phyloP scores from a whole-genome alignment of 2,113 vertebrate species.

The Eurystomus gularis region DNA sequence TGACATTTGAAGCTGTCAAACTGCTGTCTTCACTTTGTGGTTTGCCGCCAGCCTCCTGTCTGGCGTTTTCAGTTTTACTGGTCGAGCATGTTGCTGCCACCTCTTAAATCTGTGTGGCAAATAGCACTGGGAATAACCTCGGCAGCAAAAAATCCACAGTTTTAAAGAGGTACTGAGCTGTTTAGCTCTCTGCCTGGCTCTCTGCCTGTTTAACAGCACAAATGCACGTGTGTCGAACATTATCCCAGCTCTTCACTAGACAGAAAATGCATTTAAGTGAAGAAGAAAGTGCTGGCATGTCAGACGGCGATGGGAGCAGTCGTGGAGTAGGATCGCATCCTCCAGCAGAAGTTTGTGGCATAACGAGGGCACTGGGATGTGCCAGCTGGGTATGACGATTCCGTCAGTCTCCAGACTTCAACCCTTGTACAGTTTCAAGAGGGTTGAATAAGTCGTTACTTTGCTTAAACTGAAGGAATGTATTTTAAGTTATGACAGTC shows the following conservation, averaged over 20 bases:
- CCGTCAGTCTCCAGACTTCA: not conserved
- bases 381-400: accelerated
- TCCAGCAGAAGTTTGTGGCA: accelerated
- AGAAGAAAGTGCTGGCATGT: not conserved
- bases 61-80: not conserved
- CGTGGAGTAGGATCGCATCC: accelerated
- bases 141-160: not conserved
- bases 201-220: not conserved
- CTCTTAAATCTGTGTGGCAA: not conserved
- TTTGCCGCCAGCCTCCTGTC: not conserved
- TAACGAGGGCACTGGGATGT: not conserved
- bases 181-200: not conserved
- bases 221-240: not conserved
- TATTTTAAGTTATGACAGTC: accelerated
- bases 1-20: not conserved
- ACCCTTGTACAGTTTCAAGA: accelerated
- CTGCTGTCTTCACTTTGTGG: not conserved
- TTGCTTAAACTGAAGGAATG: not conserved
- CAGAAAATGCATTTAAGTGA: not conserved
- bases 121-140: accelerated
- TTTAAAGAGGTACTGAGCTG: not conserved
- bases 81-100: not conserved
- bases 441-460: accelerated
- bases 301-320: not conserved
- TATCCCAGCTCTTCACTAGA: not conserved